phyloP scores from a whole-genome alignment of 2,888 invertebrate genomes.

The Drosophila diplacantha region DNA sequence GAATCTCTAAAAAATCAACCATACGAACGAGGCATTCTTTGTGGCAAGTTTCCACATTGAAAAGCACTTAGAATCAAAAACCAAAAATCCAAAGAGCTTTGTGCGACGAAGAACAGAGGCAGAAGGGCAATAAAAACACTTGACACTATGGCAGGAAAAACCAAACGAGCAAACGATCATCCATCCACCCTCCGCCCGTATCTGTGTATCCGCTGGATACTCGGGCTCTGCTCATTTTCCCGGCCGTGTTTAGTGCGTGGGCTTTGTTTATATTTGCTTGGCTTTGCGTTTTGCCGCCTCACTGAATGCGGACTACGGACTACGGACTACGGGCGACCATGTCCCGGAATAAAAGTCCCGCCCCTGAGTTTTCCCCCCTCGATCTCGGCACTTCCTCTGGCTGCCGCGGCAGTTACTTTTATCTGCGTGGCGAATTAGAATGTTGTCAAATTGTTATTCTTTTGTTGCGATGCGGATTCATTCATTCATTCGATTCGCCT shows the following conservation, averaged over 20 bases:
- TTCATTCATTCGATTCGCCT: conserved; percentile 72
- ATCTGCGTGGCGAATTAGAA: conserved; percentile 77
- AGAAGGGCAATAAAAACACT: conserved; percentile 66
- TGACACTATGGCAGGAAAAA: conserved; percentile 58
- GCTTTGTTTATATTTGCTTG: conserved; percentile 70
- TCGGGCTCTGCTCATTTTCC: conserved; percentile 20
- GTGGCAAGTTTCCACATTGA: conserved; percentile 18
- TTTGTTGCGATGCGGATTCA: conserved; percentile 69
- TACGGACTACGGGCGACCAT: conserved; percentile 15
- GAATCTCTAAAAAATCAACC: conserved; percentile 1
- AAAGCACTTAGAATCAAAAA: conserved; percentile 55
- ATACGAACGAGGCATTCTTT: neutral
- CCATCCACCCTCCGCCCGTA: conserved; percentile 28
- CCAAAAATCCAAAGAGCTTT: conserved; percentile 40
- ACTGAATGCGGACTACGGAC: conserved; percentile 47
- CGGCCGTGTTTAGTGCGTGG: conserved; percentile 34
- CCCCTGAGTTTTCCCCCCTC: conserved; percentile 38
- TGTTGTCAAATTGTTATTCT: conserved; percentile 77
- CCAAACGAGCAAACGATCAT: conserved; percentile 14
- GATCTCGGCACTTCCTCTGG: conserved; percentile 10
- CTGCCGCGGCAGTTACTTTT: conserved; percentile 66
- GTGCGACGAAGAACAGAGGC: conserved; percentile 31
- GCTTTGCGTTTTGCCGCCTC: conserved; percentile 73
- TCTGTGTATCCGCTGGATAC: conserved; percentile 33
- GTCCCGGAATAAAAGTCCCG: conserved; percentile 59